A percentile compares a stretch with the other conserved stretches of the same genome.
phyloP scores from a whole-genome alignment of 2,888 invertebrate species.

The Drosophila quinaria region DNA sequence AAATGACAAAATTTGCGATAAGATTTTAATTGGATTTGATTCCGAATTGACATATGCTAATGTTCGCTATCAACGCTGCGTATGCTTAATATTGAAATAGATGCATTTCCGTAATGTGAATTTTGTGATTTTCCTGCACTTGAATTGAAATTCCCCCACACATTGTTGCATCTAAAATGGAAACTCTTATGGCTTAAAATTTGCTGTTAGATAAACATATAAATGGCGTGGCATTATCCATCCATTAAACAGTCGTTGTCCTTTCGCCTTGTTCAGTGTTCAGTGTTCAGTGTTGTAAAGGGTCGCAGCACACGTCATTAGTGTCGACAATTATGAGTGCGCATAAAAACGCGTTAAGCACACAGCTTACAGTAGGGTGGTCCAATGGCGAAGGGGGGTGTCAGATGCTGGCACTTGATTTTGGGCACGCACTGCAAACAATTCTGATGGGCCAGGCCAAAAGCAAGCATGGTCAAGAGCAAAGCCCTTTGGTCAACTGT shows the following conservation, averaged over 20 bases:
- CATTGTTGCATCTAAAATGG: not conserved
- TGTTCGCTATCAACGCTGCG: not conserved
- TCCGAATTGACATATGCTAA: not conserved
- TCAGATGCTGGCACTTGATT: conserved; percentile 40
- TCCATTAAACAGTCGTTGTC: conserved; percentile 36
- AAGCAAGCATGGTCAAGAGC: conserved; percentile 12
- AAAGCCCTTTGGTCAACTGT: conserved; percentile 70
- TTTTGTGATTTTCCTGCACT: not conserved
- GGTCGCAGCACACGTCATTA: conserved; percentile 48
- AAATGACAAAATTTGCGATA: conserved; percentile 8
- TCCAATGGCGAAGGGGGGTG: not conserved
- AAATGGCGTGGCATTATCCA: conserved; percentile 36
- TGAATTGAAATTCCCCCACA: not conserved
- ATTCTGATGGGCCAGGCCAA: conserved; percentile 11
- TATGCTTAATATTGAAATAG: conserved; percentile 16
- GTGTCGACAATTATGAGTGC: conserved; percentile 62
- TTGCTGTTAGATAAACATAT: not conserved
- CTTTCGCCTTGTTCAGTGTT: conserved; percentile 26
- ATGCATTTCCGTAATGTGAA: not conserved
- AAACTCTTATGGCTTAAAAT: not conserved
- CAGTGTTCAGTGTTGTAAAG: conserved; percentile 34
- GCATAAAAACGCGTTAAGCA: conserved; percentile 62
- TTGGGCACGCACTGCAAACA: conserved; percentile 63
- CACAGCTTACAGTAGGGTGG: conserved; percentile 19
- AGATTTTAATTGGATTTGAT: conserved; percentile 26